A percentile compares a stretch with the other conserved stretches of the same genome.
These are phyloP conservation scores for Gallinago nigripennis DNA, from an alignment of 2,797 vertebrate genomes.

Conservation along the genomic window DNA sequence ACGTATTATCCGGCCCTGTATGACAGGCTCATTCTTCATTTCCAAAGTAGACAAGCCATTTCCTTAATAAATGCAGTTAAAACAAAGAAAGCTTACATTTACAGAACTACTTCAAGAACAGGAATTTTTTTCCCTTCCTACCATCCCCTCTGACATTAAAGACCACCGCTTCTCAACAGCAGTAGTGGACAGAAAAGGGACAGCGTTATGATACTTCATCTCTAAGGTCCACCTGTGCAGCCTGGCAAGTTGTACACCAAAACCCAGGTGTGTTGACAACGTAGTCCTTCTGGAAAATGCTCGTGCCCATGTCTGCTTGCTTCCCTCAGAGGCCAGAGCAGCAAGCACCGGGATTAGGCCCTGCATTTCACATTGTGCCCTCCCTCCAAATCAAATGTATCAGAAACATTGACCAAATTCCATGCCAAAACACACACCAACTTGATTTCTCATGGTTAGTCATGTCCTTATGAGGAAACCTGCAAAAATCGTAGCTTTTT, in stretches of 20 bases:
- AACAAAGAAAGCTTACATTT: background rate
- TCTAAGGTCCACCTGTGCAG: background rate
- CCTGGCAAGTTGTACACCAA: background rate
- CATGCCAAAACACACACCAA: background rate
- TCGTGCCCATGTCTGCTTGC: accelerated
- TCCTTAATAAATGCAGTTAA: background rate
- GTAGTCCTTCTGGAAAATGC: accelerated
- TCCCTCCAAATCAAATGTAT: background rate
- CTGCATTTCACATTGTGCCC: background rate
- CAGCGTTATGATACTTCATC: accelerated
- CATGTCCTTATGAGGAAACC: accelerated
- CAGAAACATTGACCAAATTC: background rate
- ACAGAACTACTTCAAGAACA: background rate
- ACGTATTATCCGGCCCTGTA: background rate
- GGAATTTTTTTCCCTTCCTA: background rate
- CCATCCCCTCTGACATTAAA: background rate
- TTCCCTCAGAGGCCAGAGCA: background rate
- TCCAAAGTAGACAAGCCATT: background rate
- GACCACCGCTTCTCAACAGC: background rate
- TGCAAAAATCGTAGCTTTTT: accelerated
- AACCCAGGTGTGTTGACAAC: background rate
- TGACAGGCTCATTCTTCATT: background rate
- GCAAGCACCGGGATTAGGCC: accelerated
- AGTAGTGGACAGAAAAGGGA: background rate
- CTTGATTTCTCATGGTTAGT: background rate